Evolutionary conservation across 1,140 invertebrate species (phyloP), one percentile per base, ranked within the genome.

Genomic region (Tetranychus cinnabarinus): DNA sequence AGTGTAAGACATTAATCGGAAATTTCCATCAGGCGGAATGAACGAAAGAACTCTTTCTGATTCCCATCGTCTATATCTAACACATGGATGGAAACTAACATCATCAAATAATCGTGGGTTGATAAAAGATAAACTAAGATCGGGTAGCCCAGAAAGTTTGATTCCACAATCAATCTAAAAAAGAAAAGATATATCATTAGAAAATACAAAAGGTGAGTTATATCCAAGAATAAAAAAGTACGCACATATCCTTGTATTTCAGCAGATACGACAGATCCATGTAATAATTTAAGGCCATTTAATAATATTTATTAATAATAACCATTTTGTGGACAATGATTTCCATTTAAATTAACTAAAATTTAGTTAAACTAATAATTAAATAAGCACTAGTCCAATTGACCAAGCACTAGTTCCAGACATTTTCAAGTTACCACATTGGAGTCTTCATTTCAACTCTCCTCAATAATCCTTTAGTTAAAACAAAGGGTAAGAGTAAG

Each of bases 231-330:
- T 36, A 59, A 47, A 42, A 0, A 3, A 52, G 37, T 45, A 71
- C 86, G 80, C 78, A 97, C 91, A 81, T 93, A 93, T 73, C 95
- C 95, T 72, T 97, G 91, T 69, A 99, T 97, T 78, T 99, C 95
- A 37, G 91, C 88, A 74, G 89, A 95, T 3, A 99, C 90, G 0
- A 91, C 95, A 4, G 85, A 82, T 13, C 96, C n/a, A n/a, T n/a
- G n/a, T n/a, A n/a, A n/a, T n/a, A n/a, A n/a, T n/a, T n/a, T n/a
- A n/a, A n/a, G n/a, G n/a, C n/a, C n/a, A n/a, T n/a, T n/a, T n/a
- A n/a, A n/a, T n/a, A n/a, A n/a, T n/a, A n/a, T n/a, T n/a, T n/a
- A n/a, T n/a, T n/a, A n/a, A n/a, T n/a, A n/a, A n/a, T n/a, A n/a
- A n/a, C n/a, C n/a, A n/a, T n/a, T n/a, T n/a, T n/a, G n/a, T n/a